These are phyloP conservation scores for Patella ulyssiponensis DNA, from an alignment of 2,888 invertebrate genomes.

Conservation along the genomic window DNA sequence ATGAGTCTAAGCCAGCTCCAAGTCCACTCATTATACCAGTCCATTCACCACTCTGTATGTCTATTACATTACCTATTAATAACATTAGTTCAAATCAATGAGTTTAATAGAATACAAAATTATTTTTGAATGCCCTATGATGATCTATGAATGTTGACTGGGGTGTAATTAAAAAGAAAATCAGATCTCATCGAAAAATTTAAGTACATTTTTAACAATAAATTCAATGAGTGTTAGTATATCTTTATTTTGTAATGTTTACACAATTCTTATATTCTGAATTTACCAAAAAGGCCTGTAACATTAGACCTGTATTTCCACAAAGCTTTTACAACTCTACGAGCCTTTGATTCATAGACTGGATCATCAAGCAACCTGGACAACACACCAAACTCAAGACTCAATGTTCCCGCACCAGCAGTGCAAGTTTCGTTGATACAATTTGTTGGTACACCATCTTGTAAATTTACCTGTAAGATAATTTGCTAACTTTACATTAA, in stretches of 20 bases:
- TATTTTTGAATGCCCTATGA: neutral
- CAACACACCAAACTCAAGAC: conserved; percentile 78
- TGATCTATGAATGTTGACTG: too few relatives aligned
- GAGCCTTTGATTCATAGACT: conserved; percentile 76
- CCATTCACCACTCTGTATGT: conserved; percentile 79
- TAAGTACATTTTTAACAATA: too few relatives aligned
- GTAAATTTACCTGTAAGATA: conserved; percentile 75
- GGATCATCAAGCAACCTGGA: conserved; percentile 77
- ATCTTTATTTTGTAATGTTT: neutral
- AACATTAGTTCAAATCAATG: conserved; percentile 10
- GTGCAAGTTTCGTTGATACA: conserved; percentile 77
- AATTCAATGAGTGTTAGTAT: too few relatives aligned
- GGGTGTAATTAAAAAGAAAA: too few relatives aligned
- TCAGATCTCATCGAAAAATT: too few relatives aligned
- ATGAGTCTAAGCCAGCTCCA: conserved; percentile 79
- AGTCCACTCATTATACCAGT: conserved; percentile 76
- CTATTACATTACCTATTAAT: conserved; percentile 76
- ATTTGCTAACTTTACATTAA: neutral
- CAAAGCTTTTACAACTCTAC: conserved; percentile 75
- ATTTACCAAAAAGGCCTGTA: conserved; percentile 77
- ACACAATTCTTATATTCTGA: neutral
- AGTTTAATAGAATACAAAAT: neutral
- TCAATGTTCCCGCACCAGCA: conserved; percentile 78
- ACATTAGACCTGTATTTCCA: conserved; percentile 76
- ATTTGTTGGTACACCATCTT: conserved; percentile 74